Conservation (phyloP, 1,140 invertebrate genomes). For the Cyclina sinensis region DNA sequence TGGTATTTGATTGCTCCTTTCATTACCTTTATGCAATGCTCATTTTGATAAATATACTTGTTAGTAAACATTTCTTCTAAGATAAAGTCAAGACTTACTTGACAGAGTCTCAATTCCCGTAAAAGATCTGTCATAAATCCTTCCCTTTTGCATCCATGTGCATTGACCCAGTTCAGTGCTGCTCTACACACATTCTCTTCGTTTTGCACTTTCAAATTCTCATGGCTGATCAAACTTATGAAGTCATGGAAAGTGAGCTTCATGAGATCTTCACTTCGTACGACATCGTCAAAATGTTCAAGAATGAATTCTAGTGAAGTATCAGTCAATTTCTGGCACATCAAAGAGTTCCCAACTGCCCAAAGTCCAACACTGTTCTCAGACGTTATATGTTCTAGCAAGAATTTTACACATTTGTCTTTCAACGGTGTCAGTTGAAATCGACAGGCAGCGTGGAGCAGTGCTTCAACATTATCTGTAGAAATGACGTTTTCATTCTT, state of each 20-base stretch:
- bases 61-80: slow-evolving; percentile 32
- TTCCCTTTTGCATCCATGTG: neutral
- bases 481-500: slow-evolving; percentile 65
- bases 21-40: neutral
- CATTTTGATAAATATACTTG: neutral
- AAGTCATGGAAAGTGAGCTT: slow-evolving; percentile 74
- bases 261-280: slow-evolving; percentile 71
- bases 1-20: slow-evolving; percentile 64
- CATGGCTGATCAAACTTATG: slow-evolving; percentile 70
- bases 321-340: slow-evolving; percentile 68
- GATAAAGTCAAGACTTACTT: slow-evolving; percentile 45
- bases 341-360: slow-evolving; percentile 94
- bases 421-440: slow-evolving; percentile 94
- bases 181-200: slow-evolving; percentile 72
- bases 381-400: slow-evolving; percentile 95
- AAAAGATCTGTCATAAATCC: slow-evolving; percentile 7
- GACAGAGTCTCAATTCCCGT: slow-evolving; percentile 34
- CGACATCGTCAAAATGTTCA: slow-evolving; percentile 75
- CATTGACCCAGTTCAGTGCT: slow-evolving; percentile 38
- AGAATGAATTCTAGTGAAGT: slow-evolving; percentile 67
- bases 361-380: slow-evolving; percentile 96
- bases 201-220: slow-evolving; percentile 76
- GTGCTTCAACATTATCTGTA: slow-evolving; percentile 91
- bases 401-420: slow-evolving; percentile 94
- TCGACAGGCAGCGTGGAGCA: slow-evolving; percentile 94